Base-by-base conservation (phyloP, 1,140 invertebrate genomes). In the Alviniconcha marisindica region DNA sequence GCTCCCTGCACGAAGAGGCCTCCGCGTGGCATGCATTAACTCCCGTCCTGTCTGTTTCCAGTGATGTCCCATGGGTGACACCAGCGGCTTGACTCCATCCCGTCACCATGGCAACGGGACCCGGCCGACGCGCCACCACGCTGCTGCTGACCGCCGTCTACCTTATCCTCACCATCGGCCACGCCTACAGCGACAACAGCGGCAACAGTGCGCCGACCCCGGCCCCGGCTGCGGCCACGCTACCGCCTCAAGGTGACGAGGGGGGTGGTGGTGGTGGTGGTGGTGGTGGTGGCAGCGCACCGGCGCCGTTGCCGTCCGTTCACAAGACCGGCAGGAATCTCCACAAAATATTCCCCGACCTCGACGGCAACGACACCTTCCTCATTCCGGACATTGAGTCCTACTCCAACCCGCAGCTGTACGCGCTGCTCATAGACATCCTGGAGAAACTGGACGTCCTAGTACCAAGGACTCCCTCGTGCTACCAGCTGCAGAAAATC, bases 401-500 rank as follows among this genome's bases (percentile, higher is more conserved):
- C 60, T 80, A 63, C 28, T 66, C 78, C 36, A 44, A 48, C 56
- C 18, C 60, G 56, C 56, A 80, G 78, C 78, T 80, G 33, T 80
- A 80, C 78, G 54, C 78, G 21, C 31, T 80, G 33, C 60, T 80
- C 14, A 38, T 80, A 28, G 78, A 80, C 56, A 38, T 80, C 36
- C 21, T 80, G 38, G 78, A 80, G 60, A 80, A 44, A 60, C 78
- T 80, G 56, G 54, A 44, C 36, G 56, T 80, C 0, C 60, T 80
- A 15, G 38, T 7, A 36, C 78, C 54, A 5, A 28, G 3, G 21
- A 31, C 78, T 28, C 15, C 78, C 14, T 80, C 78, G 14, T 80
- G 78, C 60, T 66, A 80, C 78, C 78, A 44, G 56, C 78, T 80
- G 15, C 78, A 80, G 60, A 80, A 80, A 40, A 80, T 80, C 54